phyloP scores from a whole-genome alignment of 2,797 vertebrate genomes.

The Champsocephalus esox region DNA sequence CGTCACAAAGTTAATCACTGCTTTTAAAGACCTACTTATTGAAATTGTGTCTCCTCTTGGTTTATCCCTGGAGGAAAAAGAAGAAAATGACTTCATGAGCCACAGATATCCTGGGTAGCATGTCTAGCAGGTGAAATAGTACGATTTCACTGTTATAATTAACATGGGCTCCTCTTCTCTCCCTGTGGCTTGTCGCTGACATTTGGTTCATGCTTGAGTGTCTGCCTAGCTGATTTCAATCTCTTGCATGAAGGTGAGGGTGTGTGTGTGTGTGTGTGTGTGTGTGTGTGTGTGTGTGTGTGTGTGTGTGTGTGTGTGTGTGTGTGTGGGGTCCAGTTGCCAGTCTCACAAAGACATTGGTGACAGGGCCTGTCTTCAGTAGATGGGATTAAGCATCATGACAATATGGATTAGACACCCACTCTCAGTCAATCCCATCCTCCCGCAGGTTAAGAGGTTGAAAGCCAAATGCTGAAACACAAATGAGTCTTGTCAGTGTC shows the following conservation, averaged over 20 bases:
- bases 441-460: conserved; percentile 74
- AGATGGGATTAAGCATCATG: conserved; percentile 82
- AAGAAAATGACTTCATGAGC: conserved; percentile 79
- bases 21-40: conserved; percentile 76
- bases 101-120: conserved; percentile 71
- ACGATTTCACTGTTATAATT: conserved; percentile 81
- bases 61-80: conserved; percentile 67
- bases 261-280: conserved; percentile 46
- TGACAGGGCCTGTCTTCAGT: conserved; percentile 63
- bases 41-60: conserved; percentile 72
- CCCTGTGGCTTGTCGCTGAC: conserved; percentile 83
- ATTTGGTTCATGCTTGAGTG: conserved; percentile 91
- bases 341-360: conserved; percentile 76
- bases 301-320: conserved; percentile 30
- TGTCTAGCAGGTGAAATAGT: conserved; percentile 73
- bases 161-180: conserved; percentile 80
- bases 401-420: conserved; percentile 80
- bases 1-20: conserved; percentile 77
- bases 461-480: conserved; percentile 69
- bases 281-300: conserved; percentile 31
- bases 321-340: conserved; percentile 55
- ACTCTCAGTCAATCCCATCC: conserved; percentile 69
- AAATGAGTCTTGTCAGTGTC: conserved; percentile 61
- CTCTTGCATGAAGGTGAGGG: conserved; percentile 85
- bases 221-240: conserved; percentile 86